Base-by-base conservation (phyloP, 2,888 invertebrate genomes). In the Bembecia ichneumoniformis region DNA sequence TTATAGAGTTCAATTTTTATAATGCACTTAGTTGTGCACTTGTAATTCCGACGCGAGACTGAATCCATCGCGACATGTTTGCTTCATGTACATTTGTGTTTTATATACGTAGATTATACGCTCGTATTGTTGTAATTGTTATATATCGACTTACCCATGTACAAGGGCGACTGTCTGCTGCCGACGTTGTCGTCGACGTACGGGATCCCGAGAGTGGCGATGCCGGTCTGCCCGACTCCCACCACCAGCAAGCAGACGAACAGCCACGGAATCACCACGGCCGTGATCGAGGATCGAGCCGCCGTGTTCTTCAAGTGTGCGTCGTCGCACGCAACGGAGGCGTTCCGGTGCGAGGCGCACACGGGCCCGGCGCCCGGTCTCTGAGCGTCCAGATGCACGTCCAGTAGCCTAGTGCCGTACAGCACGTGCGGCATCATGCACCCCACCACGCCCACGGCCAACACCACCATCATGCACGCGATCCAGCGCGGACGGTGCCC, bases 131-230 rank as follows among this genome's bases (percentile, higher is more conserved):
- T n/a, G 20, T 28, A 28, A 28, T 28, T 7, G 9, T n/a, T n/a
- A 28, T 5, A 28, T 28, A 28, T 28, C 2, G 28, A 87, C 90
- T 91, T 79, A 94, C 95, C 94, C 87, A 96, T 95, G 83, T 97
- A 97, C 59, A 96, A 90, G 20, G 97, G 96, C 52, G 96, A 96
- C 77, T 96, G 96, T 65, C 94, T 90, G 81, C 94, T 95, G 64
- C 95, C 95, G 52, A 97, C 96, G 77, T 97, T 97, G 77, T 97
- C 96, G 64, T 97, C 97, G 57, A 97, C 95, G 75, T 96, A 97
- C 3, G 97, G 96, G 64, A 97, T 96, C 14, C 96, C 97, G 43
- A 97, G 89, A 15, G 96, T 96, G 61, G 95, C 94, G 50, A 96
- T 96, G 11, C 96, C 96, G 0, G 97, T 97, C 82, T 96, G 96